A percentile compares a stretch with the other conserved stretches of the same genome.
phyloP scores from a whole-genome alignment of 2,797 vertebrate genomes.

The Enteromius radiatus region DNA sequence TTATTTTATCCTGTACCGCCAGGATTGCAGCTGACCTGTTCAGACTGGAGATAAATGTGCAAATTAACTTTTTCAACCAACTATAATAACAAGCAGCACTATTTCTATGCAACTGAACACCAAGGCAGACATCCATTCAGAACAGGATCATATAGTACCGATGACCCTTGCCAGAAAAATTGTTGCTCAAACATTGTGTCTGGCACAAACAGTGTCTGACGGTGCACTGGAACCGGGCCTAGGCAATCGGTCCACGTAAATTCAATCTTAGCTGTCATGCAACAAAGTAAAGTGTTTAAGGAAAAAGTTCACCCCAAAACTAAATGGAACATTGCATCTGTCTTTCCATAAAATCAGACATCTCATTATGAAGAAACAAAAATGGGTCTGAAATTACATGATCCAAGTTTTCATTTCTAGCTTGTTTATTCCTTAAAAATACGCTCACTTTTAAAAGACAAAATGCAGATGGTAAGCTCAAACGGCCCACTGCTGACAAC shows the following conservation, averaged over 20 bases:
- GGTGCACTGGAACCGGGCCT: not conserved
- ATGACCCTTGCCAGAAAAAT: constrained; percentile 22
- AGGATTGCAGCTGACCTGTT: not conserved
- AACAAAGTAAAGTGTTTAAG: not conserved
- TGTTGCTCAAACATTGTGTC: constrained; percentile 36
- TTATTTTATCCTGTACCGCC: not conserved
- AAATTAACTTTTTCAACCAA: not conserved
- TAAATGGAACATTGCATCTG: not conserved
- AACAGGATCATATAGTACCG: constrained; percentile 36
- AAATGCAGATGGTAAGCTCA: constrained; percentile 21
- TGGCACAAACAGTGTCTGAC: constrained; percentile 35
- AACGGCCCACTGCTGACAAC: constrained; percentile 35
- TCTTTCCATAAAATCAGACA: not conserved
- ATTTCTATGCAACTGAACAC: constrained; percentile 37
- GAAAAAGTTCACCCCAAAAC: not conserved
- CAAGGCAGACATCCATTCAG: constrained; percentile 11
- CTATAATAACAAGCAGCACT: not conserved
- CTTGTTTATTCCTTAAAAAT: not conserved
- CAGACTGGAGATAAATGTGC: not conserved
- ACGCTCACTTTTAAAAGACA: not conserved
- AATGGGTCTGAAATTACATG: not conserved
- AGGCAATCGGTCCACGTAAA: not conserved
- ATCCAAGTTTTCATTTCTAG: not conserved
- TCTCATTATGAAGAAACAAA: not conserved
- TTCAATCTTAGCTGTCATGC: not conserved